A percentile compares a stretch with the other conserved stretches of the same genome.
These are phyloP conservation scores for Pungitius pungitius DNA, from an alignment of 2,113 vertebrate species.

Conservation along the genomic window DNA sequence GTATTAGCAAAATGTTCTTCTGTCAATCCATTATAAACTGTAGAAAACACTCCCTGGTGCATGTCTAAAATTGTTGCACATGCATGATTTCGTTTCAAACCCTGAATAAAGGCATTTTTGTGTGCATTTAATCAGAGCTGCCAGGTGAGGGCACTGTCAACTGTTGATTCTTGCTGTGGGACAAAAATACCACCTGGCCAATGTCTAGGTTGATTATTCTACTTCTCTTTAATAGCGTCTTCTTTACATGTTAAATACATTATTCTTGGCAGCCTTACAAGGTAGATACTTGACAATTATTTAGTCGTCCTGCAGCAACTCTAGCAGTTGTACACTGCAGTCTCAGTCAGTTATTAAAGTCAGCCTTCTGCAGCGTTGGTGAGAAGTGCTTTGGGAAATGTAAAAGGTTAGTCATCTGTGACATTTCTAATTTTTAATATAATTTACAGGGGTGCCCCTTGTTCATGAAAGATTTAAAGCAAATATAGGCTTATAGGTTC, in stretches of 20 bases:
- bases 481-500: not conserved
- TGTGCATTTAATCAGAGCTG: constrained; percentile 46
- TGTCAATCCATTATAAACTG: not conserved
- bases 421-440: constrained; percentile 42
- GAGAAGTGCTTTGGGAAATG: constrained; percentile 31
- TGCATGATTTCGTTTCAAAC: constrained; percentile 6
- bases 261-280: constrained; percentile 17
- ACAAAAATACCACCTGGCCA: constrained; percentile 22
- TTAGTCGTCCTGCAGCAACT: constrained; percentile 24
- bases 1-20: not conserved
- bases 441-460: constrained; percentile 16
- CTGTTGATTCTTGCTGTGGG: constrained; percentile 44
- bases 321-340: constrained; percentile 28
- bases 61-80: constrained; percentile 2
- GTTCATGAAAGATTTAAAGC: constrained; percentile 12
- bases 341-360: constrained; percentile 48
- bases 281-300: constrained; percentile 8
- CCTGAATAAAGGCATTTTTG: constrained; percentile 10
- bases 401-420: constrained; percentile 28
- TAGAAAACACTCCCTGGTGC: constrained; percentile 3
- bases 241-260: constrained; percentile 4
- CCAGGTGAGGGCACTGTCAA: constrained; percentile 71
- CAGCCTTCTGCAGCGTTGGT: constrained; percentile 17
- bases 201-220: not conserved
- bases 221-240: constrained; percentile 6